A percentile compares a stretch with the other conserved stretches of the same genome.
Evolutionary conservation across 2,888 invertebrate species (phyloP).

Genomic region (Beris morrisii): DNA sequence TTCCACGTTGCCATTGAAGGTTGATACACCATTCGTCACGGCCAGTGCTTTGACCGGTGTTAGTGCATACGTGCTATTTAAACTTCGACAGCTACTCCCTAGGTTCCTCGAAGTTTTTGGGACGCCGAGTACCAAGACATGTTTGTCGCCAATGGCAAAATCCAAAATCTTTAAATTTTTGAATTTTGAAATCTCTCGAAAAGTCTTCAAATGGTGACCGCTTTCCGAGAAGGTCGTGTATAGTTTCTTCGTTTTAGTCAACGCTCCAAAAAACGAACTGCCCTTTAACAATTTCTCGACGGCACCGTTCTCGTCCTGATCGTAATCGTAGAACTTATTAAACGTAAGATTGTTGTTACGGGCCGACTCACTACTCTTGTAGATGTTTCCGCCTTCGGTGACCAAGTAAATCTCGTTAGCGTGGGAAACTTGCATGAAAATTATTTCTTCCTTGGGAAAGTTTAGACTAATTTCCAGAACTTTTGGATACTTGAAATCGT

Average conservation of each 20-base stretch:
- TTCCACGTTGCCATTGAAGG: slow-evolving; percentile 1
- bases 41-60: background rate
- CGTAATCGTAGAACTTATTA: slow-evolving; percentile 54
- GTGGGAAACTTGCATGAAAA: slow-evolving; percentile 52
- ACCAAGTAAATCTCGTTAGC: slow-evolving; percentile 54
- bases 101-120: slow-evolving; percentile 45
- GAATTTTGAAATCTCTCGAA: slow-evolving; percentile 55
- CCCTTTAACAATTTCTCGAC: slow-evolving; percentile 53
- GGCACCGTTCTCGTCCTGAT: slow-evolving; percentile 54
- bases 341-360: slow-evolving; percentile 53
- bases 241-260: slow-evolving; percentile 54
- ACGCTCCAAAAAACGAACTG: slow-evolving; percentile 51
- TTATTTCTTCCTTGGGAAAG: slow-evolving; percentile 46
- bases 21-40: background rate
- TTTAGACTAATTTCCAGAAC: slow-evolving; percentile 53
- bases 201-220: slow-evolving; percentile 55
- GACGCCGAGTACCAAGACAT: slow-evolving; percentile 52
- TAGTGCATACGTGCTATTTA: slow-evolving; percentile 3
- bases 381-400: slow-evolving; percentile 52
- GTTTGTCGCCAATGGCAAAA: slow-evolving; percentile 52
- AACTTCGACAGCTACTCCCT: slow-evolving; percentile 9
- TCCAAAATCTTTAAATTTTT: slow-evolving; percentile 52
- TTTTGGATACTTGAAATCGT: slow-evolving; percentile 51
- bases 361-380: slow-evolving; percentile 51
- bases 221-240: slow-evolving; percentile 56